Percentiles rank a stretch among this genome's conserved stretches.
phyloP scores from a whole-genome alignment of 2,888 invertebrate species.

The Adela reaumurella region DNA sequence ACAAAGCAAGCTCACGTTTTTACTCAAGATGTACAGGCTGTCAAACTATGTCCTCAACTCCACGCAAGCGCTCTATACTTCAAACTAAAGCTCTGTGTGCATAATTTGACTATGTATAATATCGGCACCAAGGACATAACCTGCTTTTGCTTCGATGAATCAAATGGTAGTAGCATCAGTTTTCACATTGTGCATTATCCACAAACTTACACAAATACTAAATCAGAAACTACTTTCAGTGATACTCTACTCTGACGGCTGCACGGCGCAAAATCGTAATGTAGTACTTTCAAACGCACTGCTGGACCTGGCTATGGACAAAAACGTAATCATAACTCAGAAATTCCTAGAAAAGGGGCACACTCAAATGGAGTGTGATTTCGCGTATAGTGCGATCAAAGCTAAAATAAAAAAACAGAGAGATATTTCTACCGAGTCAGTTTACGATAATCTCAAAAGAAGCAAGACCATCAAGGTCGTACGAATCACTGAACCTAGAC shows the following conservation, averaged over 20 bases:
- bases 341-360: constrained; percentile 7
- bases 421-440: too few species aligned
- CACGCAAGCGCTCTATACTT: constrained; percentile 13
- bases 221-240: constrained; percentile 1
- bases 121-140: constrained; percentile 11
- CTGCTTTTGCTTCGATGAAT: constrained; percentile 13
- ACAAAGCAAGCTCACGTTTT: constrained; percentile 10
- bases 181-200: constrained; percentile 8
- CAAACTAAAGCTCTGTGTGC: constrained; percentile 14
- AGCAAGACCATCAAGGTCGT: constrained; percentile 7
- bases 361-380: background rate
- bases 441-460: background rate
- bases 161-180: constrained; percentile 7
- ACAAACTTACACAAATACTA: constrained; percentile 4
- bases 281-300: constrained; percentile 4
- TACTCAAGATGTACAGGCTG: constrained; percentile 13
- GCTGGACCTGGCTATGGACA: constrained; percentile 3
- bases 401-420: too few species aligned
- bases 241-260: constrained; percentile 3
- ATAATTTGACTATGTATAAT: constrained; percentile 13
- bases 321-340: constrained; percentile 5
- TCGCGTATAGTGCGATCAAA: too few species aligned
- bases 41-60: constrained; percentile 14
- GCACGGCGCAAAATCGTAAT: constrained; percentile 5
- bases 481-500: constrained; percentile 6